Percentiles rank a stretch among this genome's conserved stretches.
Evolutionary conservation across 1,140 invertebrate genomes (phyloP).

Genomic region (Neodiprion virginianus): DNA sequence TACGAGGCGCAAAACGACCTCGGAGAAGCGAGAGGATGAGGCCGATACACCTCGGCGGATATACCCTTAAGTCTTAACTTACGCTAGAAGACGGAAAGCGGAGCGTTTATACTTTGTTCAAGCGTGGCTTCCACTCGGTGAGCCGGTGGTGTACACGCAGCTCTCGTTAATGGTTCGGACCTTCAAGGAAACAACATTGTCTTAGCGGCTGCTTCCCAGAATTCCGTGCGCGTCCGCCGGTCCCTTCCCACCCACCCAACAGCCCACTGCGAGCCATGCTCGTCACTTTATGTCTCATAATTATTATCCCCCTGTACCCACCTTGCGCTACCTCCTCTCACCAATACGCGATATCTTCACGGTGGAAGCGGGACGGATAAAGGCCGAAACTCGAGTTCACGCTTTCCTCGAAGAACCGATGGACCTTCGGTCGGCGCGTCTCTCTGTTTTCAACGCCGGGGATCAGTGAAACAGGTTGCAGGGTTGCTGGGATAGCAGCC

Average conservation of each 20-base stretch:
- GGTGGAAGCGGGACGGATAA: slow-evolving; percentile 3
- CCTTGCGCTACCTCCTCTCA: slow-evolving; percentile 31
- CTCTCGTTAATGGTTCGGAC: slow-evolving; percentile 30
- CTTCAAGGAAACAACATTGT: slow-evolving; percentile 40
- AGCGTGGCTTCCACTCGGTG: background rate
- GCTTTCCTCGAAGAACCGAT: slow-evolving; percentile 43
- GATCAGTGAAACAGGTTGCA: no score
- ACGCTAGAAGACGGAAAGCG: background rate
- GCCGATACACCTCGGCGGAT: background rate
- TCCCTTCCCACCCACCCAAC: slow-evolving; percentile 27
- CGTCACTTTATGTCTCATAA: slow-evolving; percentile 62
- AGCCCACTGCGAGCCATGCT: slow-evolving; percentile 30
- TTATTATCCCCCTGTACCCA: slow-evolving; percentile 51
- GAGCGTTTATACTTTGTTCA: slow-evolving; percentile 5
- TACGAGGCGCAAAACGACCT: no score
- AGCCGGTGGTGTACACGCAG: slow-evolving; percentile 7
- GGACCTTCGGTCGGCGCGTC: slow-evolving; percentile 23
- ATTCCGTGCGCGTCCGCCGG: slow-evolving; percentile 32
- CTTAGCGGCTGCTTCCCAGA: slow-evolving; percentile 36
- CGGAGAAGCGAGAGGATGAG: no score
- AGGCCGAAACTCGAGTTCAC: slow-evolving; percentile 39
- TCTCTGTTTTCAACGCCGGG: background rate
- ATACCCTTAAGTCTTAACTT: background rate
- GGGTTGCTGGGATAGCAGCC: no score
- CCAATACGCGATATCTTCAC: background rate